Base-by-base conservation (phyloP, 2,888 invertebrate species). In the Ceriagrion tenellum region DNA sequence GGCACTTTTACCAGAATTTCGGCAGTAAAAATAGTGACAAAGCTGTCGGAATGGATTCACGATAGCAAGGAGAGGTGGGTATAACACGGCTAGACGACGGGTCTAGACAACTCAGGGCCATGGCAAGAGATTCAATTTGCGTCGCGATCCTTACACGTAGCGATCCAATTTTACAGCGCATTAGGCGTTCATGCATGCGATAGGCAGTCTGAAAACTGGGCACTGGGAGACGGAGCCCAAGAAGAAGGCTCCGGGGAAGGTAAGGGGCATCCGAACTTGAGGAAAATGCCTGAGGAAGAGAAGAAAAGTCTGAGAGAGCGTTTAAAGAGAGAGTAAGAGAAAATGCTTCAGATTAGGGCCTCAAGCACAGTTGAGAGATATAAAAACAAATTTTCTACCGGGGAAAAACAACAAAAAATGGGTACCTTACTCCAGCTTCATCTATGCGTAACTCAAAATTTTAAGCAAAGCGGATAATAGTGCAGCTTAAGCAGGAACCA, bases 161-260 rank as follows among this genome's bases (percentile, higher is more conserved):
- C 89, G 89, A 89, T 47, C 89, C 89, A 89, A 89, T 89, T 89
- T 89, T 55, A 89, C 89, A 89, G 55, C 89, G 55, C 55, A 55
- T 89, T 89, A 89, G 89, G 89, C 55, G 89, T 55, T 40, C 89
- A 89, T 89, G 47, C 55, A 89, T 89, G 89, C 89, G 89, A 81
- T 81, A 81, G 81, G 81, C n/a, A 35, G 81, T 81, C 35, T 81
- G 16, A 81, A 81, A 16, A 35, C 81, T 12, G 81, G 4, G 74
- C 35, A 69, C 12, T 3, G 74, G 10, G 30, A 35, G 12, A 16
- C 13, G 81, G 1, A 35, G 81, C 26, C 12, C 10, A 23, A n/a
- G 69, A 69, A 18, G 59, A 59, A 59, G 59, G 20, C 59, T 59
- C 69, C 12, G 13, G 69, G 69, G 26, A 26, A 69, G 69, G 18